phyloP scores from a whole-genome alignment of 2,888 invertebrate genomes.

The Seira sanloemensis region DNA sequence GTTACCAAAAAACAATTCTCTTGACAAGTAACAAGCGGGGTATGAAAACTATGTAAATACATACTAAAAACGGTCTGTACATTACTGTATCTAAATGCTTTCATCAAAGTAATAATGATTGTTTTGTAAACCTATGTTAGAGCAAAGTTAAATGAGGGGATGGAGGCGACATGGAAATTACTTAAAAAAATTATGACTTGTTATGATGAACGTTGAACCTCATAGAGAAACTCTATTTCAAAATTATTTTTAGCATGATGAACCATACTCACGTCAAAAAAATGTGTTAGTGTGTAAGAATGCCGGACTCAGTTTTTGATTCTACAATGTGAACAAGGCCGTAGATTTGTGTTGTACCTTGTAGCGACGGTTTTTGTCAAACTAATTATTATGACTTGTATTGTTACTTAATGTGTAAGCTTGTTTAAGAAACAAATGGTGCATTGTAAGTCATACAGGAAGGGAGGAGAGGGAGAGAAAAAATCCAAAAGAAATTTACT shows the following conservation, averaged over 20 bases:
- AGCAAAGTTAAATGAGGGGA: background rate
- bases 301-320: too few relatives aligned
- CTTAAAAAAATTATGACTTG: slow-evolving; percentile 16
- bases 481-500: background rate
- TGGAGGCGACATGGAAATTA: background rate
- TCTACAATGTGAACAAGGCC: too few relatives aligned
- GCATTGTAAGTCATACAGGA: background rate
- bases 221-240: too few relatives aligned
- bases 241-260: background rate
- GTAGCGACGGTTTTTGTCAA: too few relatives aligned
- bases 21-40: slow-evolving; percentile 7
- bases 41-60: background rate
- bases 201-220: too few relatives aligned
- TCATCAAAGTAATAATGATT: slow-evolving; percentile 55
- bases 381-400: too few relatives aligned
- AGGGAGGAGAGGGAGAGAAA: background rate
- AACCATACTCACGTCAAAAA: too few relatives aligned
- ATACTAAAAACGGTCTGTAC: slow-evolving; percentile 50
- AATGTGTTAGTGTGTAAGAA: too few relatives aligned
- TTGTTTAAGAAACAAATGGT: background rate
- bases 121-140: background rate
- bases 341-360: too few relatives aligned
- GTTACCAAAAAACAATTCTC: background rate
- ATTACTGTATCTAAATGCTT: slow-evolving; percentile 63
- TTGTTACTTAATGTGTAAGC: background rate